phyloP scores from a whole-genome alignment of 2,797 vertebrate genomes.

The Eupleurogrammus muticus region DNA sequence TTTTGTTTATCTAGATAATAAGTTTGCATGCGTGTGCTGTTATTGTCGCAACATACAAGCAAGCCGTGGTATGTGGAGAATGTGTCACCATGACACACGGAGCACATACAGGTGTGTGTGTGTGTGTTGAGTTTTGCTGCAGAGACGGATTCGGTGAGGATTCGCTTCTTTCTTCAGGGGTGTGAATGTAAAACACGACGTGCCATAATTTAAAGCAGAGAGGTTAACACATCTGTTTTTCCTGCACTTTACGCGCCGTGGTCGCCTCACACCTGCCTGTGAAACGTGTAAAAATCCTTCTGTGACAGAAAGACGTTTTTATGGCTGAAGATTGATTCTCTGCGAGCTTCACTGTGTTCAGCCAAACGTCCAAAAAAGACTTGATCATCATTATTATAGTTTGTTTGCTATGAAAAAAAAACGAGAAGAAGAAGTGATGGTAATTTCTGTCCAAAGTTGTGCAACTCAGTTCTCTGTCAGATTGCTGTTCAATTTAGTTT shows the following conservation, averaged over 20 bases:
- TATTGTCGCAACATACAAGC: slow-evolving; percentile 1
- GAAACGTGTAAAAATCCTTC: slow-evolving; percentile 57
- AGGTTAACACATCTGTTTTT: slow-evolving; percentile 29
- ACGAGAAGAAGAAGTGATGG: neutral
- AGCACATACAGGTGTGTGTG: slow-evolving; percentile 18
- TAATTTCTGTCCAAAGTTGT: slow-evolving; percentile 8
- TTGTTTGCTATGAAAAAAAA: neutral
- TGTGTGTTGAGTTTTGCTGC: neutral
- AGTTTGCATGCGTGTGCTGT: neutral
- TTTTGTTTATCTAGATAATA: neutral
- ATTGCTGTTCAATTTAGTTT: neutral
- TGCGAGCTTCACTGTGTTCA: neutral
- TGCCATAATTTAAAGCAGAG: neutral
- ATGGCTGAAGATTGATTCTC: neutral
- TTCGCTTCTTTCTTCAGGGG: neutral
- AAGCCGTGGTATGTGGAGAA: slow-evolving; percentile 43
- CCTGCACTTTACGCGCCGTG: neutral
- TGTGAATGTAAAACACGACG: neutral
- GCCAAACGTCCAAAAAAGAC: neutral
- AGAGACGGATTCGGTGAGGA: neutral
- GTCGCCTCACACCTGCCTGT: slow-evolving; percentile 24
- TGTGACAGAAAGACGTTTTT: slow-evolving; percentile 29
- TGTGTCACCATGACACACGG: neutral
- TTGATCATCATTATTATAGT: neutral
- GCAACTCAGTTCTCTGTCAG: neutral